Percentiles rank a stretch among this genome's conserved stretches.
Conservation (phyloP, 2,797 vertebrate genomes). For the Anabacerthia variegaticeps region DNA sequence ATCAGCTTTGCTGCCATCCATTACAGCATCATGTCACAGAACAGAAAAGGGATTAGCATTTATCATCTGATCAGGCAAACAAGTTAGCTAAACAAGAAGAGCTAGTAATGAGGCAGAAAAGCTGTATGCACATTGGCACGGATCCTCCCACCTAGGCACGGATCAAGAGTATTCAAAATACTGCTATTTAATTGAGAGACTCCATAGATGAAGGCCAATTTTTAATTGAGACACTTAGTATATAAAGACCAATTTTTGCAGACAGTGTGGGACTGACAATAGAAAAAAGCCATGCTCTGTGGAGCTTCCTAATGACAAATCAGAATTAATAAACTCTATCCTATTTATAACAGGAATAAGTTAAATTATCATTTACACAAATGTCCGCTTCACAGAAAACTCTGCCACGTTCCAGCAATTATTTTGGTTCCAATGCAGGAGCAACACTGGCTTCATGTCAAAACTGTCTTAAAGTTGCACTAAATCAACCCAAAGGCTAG, state of each 20-base stretch:
- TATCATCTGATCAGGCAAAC: background rate
- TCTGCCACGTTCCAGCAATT: background rate
- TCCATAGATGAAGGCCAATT: background rate
- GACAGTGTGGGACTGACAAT: background rate
- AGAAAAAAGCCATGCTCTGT: slow-evolving; percentile 3
- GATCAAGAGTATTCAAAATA: background rate
- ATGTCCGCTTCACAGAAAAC: background rate
- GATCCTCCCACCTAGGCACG: background rate
- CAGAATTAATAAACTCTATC: background rate
- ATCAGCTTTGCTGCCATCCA: background rate
- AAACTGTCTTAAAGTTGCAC: background rate
- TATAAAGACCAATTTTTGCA: background rate
- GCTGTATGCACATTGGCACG: background rate
- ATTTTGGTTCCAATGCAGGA: background rate
- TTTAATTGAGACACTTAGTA: background rate
- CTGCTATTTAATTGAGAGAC: background rate
- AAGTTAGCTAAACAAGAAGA: slow-evolving; percentile 18
- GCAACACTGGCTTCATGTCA: background rate
- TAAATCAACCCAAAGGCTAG: background rate
- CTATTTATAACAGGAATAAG: background rate
- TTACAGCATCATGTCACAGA: background rate
- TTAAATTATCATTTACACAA: background rate
- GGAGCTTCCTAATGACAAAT: background rate
- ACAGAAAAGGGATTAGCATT: background rate
- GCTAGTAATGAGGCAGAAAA: slow-evolving; percentile 26